These are phyloP conservation scores for Chionis minor DNA, from an alignment of 2,113 vertebrate species.

Conservation along the genomic window DNA sequence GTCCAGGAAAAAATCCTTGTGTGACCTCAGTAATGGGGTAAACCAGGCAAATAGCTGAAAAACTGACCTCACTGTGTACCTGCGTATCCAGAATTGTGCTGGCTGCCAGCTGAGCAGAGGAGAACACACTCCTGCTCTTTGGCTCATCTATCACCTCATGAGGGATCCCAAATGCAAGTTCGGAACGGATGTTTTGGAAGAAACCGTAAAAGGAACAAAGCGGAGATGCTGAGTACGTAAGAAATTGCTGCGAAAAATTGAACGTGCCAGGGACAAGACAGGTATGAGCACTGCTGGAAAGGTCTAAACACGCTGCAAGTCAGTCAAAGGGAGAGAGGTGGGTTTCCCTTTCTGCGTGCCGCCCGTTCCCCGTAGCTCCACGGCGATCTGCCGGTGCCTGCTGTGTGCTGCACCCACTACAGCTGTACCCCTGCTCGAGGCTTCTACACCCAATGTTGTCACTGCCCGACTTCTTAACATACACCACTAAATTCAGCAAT, in stretches of 20 bases:
- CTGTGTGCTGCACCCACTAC: rapidly evolving
- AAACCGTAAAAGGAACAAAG: not conserved
- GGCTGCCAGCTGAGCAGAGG: not conserved
- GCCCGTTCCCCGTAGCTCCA: not conserved
- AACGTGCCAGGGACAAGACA: not conserved
- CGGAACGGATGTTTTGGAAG: not conserved
- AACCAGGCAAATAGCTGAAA: not conserved
- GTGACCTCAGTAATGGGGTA: not conserved
- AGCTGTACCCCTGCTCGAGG: not conserved
- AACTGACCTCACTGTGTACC: not conserved
- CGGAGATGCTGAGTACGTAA: not conserved
- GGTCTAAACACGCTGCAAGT: not conserved
- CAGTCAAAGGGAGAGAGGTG: too few species aligned
- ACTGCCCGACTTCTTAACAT: rapidly evolving
- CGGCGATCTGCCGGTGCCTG: not conserved
- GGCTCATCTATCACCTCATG: too few species aligned
- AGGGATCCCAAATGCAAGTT: not conserved
- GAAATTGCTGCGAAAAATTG: not conserved
- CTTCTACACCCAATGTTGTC: not conserved
- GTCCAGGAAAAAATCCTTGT: not conserved
- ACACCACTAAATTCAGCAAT: not conserved
- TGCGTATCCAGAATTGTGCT: rapidly evolving
- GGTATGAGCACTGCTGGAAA: not conserved
- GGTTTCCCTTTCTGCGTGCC: not conserved
- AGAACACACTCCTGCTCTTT: not conserved